These are phyloP conservation scores for Athene noctua DNA, from an alignment of 2,113 vertebrate genomes.

Conservation along the genomic window DNA sequence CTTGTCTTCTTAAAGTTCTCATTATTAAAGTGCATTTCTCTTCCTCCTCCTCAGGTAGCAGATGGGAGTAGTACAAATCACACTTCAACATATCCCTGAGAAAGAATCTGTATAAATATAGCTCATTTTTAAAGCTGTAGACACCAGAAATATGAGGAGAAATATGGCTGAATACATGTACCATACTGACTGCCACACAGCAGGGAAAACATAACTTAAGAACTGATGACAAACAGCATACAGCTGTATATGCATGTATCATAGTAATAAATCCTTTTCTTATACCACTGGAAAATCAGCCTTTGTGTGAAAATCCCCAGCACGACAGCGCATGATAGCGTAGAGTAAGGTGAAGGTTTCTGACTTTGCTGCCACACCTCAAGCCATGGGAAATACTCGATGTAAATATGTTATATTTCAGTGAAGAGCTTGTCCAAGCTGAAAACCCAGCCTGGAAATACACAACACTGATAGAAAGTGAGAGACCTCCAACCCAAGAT, in stretches of 20 bases:
- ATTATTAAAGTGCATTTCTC: background rate
- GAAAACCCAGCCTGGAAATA: background rate
- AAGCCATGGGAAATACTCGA: background rate
- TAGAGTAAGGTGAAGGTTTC: background rate
- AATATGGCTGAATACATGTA: background rate
- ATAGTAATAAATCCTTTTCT: background rate
- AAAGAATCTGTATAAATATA: background rate
- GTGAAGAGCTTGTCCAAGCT: background rate
- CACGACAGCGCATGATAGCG: rapidly evolving
- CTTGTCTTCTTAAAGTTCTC: background rate
- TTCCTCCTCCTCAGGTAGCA: conserved; percentile 17
- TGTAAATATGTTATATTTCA: background rate
- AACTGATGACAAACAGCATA: background rate
- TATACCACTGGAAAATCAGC: background rate
- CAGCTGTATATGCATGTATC: background rate
- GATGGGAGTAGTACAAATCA: conserved; percentile 10
- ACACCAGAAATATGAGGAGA: background rate
- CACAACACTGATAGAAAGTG: background rate
- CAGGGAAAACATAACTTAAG: background rate
- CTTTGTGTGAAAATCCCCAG: background rate
- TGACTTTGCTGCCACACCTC: background rate
- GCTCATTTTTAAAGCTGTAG: background rate
- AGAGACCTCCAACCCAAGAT: background rate
- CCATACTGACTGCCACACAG: background rate
- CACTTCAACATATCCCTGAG: background rate